Conservation (phyloP, 2,797 vertebrate genomes). For the Petrocephalus schoutedeni region DNA sequence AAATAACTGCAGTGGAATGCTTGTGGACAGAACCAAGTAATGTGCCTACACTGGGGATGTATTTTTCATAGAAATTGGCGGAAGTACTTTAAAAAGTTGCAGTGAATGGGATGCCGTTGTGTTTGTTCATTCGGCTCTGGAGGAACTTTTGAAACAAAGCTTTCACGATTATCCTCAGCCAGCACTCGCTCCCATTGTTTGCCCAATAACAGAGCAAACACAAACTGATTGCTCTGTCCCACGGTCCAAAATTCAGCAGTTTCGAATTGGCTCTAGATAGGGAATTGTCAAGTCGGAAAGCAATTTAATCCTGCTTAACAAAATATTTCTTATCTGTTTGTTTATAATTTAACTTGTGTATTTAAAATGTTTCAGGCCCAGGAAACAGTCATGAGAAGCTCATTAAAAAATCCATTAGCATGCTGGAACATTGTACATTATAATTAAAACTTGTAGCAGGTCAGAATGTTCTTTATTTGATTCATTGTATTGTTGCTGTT, state of each 20-base stretch:
- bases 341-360: slow-evolving; percentile 33
- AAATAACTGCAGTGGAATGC: background rate
- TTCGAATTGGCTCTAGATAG: slow-evolving; percentile 3
- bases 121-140: background rate
- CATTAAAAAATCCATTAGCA: slow-evolving; percentile 20
- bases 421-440: slow-evolving; percentile 8
- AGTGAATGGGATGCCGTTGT: background rate
- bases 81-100: background rate
- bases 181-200: slow-evolving; percentile 17
- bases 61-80: background rate
- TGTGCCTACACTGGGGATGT: background rate
- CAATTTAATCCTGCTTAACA: slow-evolving; percentile 26
- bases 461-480: background rate
- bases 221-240: background rate
- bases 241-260: background rate
- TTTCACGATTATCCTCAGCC: slow-evolving; percentile 3
- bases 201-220: slow-evolving; percentile 18
- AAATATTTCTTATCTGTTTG: slow-evolving; percentile 30
- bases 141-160: slow-evolving; percentile 10
- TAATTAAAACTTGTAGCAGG: background rate
- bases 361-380: slow-evolving; percentile 24
- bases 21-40: background rate
- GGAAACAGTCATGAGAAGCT: background rate
- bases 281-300: slow-evolving; percentile 9
- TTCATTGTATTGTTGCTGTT: slow-evolving; percentile 8